Evolutionary conservation across 2,888 invertebrate species (phyloP).

Genomic region (Watsonalla cultraria): DNA sequence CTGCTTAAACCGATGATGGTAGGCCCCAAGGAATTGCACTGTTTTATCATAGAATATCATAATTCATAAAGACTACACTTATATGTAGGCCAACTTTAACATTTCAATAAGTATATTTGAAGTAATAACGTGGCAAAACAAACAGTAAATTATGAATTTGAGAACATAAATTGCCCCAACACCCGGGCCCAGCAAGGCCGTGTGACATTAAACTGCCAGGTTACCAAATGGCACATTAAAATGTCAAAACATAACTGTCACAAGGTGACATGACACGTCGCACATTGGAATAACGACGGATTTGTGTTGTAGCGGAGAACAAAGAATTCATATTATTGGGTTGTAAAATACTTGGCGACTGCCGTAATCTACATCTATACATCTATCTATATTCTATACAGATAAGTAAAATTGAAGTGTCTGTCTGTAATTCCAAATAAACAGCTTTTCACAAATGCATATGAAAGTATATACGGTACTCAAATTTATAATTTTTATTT

Average conservation of each 20-base stretch:
- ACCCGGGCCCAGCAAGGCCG: conserved; percentile 47
- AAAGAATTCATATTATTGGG: conserved; percentile 1
- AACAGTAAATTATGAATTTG: conserved; percentile 46
- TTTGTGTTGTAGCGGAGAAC: conserved; percentile 15
- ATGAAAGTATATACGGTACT: too few species aligned
- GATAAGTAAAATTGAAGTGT: too few species aligned
- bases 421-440: too few species aligned
- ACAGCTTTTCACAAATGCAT: too few species aligned
- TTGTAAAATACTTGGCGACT: neutral
- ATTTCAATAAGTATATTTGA: conserved; percentile 12
- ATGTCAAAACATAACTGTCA: conserved; percentile 52
- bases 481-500: too few species aligned
- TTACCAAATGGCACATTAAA: conserved; percentile 61
- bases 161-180: conserved; percentile 43
- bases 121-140: conserved; percentile 6
- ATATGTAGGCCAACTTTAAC: too few species aligned
- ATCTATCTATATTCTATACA: too few species aligned
- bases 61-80: too few species aligned
- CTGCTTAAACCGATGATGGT: too few species aligned
- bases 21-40: too few species aligned
- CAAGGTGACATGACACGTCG: conserved; percentile 22
- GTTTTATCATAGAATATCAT: too few species aligned
- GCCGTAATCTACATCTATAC: too few species aligned
- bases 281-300: conserved; percentile 22
- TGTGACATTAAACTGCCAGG: conserved; percentile 45